Conservation (phyloP, 2,888 invertebrate species). For the Pecten maximus region DNA sequence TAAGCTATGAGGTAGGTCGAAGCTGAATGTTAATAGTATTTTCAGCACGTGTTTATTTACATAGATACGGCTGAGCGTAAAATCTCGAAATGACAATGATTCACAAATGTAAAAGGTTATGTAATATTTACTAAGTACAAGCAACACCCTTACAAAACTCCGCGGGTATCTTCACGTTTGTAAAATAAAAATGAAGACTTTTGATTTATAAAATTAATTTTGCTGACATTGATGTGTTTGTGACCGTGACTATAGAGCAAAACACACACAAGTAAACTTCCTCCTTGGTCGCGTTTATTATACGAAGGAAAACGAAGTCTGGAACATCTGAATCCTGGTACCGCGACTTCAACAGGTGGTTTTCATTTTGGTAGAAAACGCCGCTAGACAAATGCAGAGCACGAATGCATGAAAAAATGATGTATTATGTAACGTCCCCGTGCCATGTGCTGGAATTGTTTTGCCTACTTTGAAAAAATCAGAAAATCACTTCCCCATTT, state of each 20-base stretch:
- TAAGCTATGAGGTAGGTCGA: background rate
- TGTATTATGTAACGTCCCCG: background rate
- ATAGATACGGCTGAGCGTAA: background rate
- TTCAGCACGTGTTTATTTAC: background rate
- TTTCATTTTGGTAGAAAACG: slow-evolving; percentile 30
- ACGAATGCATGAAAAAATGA: background rate
- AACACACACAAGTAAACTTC: no score
- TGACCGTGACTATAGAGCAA: no score
- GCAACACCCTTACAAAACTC: no score
- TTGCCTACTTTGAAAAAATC: background rate
- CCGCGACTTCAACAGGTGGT: slow-evolving; percentile 2
- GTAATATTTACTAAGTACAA: background rate
- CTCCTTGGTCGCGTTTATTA: background rate
- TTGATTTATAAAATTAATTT: no score
- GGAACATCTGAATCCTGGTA: slow-evolving; percentile 14
- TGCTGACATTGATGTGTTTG: no score
- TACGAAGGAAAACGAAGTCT: background rate
- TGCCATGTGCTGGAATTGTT: background rate
- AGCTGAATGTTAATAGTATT: background rate
- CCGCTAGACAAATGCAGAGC: slow-evolving; percentile 11
- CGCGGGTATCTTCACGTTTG: no score
- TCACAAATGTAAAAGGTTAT: background rate
- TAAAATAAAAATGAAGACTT: no score
- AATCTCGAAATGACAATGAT: background rate
- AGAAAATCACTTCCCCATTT: background rate